Base-by-base conservation (phyloP, 2,113 vertebrate genomes). In the Burhinus oedicnemus region DNA sequence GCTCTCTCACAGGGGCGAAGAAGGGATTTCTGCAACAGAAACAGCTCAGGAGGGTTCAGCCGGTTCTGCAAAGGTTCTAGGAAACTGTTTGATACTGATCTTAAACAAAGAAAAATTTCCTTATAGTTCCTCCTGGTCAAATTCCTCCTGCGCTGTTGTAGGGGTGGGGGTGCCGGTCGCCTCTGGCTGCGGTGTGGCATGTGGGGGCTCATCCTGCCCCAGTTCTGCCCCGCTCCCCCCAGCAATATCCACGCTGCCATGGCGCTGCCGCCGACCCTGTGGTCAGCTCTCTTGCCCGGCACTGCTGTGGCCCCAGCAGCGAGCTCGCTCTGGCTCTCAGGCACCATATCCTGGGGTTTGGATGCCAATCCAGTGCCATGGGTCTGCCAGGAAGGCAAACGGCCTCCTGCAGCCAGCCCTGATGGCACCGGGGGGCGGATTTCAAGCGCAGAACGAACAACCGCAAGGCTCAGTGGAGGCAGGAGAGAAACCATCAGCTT, bases 161-260 rank as follows among this genome's bases (percentile, higher is more conserved):
- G 49, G 21, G 34, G 11, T 15, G 18, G 20, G 12, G 58, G 51
- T 68, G 38, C 44, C 4, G 2, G 21, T 32, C 1, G 2, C 36
- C 44, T 71, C 20, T 1, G 4, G 18, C 16, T 0, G 0, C 2
- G 3, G 42, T 40, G 44, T 9, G 15, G 11, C 14, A 14, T 2
- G 34, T 22, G 42, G 77, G 36, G 11, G 11, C 5, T 66, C 77
- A 32, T 54, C 75, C 88, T 57, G 47, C 38, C 83, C 55, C 51
- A 55, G 71, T 42, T 76, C 76, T 65, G 54, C n/a, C 52, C 72
- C 15, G 0, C 9, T 80, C 3, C 14, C 65, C 42, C 27, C 57
- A 71, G 84, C 45, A 71, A 66, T 5, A 52, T 3, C 44, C 40
- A 19, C 0, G 0, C 61, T 64, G 51, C 60, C 70, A 42, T 1